Conservation (phyloP, 2,888 invertebrate genomes). For the Lasius platythorax region DNA sequence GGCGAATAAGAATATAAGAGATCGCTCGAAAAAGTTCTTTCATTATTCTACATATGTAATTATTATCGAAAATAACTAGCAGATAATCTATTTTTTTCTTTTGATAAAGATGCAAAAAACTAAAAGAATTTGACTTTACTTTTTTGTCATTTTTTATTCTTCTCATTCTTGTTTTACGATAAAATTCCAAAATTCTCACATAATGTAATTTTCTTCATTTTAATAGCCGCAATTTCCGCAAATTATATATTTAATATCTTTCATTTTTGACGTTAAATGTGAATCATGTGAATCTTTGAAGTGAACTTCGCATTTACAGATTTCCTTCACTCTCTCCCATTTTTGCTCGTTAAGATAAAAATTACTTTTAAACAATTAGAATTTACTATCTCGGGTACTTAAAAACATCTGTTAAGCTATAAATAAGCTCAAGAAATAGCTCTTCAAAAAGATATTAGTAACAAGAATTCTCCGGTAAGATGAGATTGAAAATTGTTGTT, state of each 20-base stretch:
- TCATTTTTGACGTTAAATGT: conserved; percentile 11
- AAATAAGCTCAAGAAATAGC: background rate
- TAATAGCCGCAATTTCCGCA: background rate
- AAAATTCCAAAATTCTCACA: background rate
- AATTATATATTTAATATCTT: background rate
- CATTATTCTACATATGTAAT: background rate
- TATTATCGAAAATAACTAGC: conserved; percentile 1
- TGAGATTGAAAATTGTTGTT: background rate
- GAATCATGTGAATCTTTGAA: background rate
- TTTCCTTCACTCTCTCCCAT: background rate
- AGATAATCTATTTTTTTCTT: background rate
- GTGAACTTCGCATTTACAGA: background rate
- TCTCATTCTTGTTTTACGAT: background rate
- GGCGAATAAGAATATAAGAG: conserved; percentile 11
- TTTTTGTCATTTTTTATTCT: background rate
- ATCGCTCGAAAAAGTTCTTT: background rate
- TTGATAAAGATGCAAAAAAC: background rate
- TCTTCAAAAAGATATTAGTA: background rate
- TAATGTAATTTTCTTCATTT: conserved; percentile 13
- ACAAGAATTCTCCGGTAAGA: background rate
- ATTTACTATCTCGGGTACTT: background rate
- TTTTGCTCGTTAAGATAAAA: conserved; percentile 12
- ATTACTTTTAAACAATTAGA: background rate
- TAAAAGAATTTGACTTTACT: background rate
- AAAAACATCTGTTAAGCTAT: background rate